Evolutionary conservation across 2,888 invertebrate species (phyloP).

Genomic region (Eupithecia tripunctaria): DNA sequence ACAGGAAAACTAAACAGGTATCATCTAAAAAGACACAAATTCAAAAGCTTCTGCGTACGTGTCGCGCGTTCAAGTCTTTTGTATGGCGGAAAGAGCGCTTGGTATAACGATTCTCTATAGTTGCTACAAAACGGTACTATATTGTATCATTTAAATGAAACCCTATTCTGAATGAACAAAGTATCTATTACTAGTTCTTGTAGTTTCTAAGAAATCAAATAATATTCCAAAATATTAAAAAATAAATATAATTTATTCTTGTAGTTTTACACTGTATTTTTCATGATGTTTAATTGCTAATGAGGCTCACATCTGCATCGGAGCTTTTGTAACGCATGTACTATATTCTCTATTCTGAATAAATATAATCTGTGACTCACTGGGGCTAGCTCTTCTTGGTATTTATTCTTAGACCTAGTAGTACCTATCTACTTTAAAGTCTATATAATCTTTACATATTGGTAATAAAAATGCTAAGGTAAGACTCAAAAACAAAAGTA

Average conservation of each 20-base stretch:
- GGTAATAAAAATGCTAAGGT: not conserved
- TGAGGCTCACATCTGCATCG: not conserved
- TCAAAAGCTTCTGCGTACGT: slow-evolving; percentile 16
- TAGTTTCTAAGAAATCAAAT: too few relatives aligned
- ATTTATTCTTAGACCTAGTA: not conserved
- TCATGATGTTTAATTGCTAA: not conserved
- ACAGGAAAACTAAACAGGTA: not conserved
- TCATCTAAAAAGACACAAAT: not conserved
- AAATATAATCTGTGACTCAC: not conserved
- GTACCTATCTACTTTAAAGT: not conserved
- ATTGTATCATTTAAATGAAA: not conserved
- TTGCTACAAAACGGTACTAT: not conserved
- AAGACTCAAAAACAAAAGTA: slow-evolving; percentile 42
- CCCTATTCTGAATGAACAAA: not conserved
- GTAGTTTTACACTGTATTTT: not conserved
- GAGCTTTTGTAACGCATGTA: not conserved
- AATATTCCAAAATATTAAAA: too few relatives aligned
- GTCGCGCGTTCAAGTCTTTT: slow-evolving; percentile 64
- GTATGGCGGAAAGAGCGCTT: slow-evolving; percentile 33
- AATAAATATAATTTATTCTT: too few relatives aligned
- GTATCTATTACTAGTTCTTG: not conserved
- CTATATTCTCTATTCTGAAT: not conserved
- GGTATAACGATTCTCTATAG: slow-evolving; percentile 5
- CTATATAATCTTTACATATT: too few relatives aligned
- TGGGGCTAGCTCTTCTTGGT: not conserved